Base-by-base conservation (phyloP, 2,797 vertebrate species). In the Parotocinclus haroldoi region DNA sequence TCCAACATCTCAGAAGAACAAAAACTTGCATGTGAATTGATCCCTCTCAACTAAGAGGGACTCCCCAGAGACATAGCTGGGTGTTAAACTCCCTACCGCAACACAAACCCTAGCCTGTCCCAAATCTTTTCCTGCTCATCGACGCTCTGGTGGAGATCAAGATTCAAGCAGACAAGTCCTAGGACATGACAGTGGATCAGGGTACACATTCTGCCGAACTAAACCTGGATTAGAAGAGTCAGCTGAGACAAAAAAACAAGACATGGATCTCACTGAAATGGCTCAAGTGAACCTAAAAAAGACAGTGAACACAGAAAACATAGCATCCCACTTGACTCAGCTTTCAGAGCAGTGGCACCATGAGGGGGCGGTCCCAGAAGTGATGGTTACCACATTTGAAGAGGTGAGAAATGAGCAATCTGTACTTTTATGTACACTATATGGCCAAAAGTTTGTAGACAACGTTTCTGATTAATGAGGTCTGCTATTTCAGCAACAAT, bases 331-430 rank as follows among this genome's bases (percentile, higher is more conserved):
- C 44, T 54, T 74, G 72, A 78, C 68, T 71, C 71, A 13, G 68
- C 58, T 16, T 40, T 74, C 56, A 14, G 63, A 42, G 27, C 27
- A 7, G 7, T 17, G 1, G 36, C 12, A 58, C 8, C 18, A 14
- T n/a, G 44, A 62, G 10, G 53, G 51, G 54, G 16, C 27, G 19
- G 56, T 73, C 62, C 80, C 61, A 2, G 76, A 70, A 10, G 81
- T 82, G 42, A 73, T 81, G 56, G 82, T 88, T 76, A 86, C 78
- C 68, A 68, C 75, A 78, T 76, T 76, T 55, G 83, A 77, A 69
- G 83, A 87, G 85, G 80, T 89, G 62, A 80, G 83, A 80, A 73
- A 78, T 36, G 44, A 53, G 3, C n/a, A 16, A 6, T 42, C 42
- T 27, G 27, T 27, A 27, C 27, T 27, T 27, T 27, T 2, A n/a